Evolutionary conservation across 2,797 vertebrate genomes (phyloP).

Genomic region (Muraenolepis orangiensis): DNA sequence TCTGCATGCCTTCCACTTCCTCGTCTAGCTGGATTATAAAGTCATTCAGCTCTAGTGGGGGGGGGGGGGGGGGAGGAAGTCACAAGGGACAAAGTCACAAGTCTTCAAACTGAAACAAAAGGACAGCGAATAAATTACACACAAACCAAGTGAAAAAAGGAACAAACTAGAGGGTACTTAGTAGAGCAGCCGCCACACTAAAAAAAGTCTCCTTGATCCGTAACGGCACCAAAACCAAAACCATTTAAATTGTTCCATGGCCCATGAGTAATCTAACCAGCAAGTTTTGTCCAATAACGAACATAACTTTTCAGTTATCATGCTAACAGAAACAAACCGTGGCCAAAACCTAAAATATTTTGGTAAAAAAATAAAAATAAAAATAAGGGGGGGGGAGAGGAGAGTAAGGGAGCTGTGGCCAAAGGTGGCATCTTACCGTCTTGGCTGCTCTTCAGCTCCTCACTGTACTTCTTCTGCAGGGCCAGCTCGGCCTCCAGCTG

Average conservation of each 20-base stretch:
- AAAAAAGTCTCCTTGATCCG: no score
- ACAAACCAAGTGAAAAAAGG: background rate
- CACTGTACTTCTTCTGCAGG: constrained; percentile 99
- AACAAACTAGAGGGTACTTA: no score
- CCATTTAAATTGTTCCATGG: no score
- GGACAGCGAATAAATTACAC: background rate
- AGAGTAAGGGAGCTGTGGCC: background rate
- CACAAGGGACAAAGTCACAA: constrained; percentile 10
- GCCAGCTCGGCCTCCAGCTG: constrained; percentile 98
- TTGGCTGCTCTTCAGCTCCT: constrained; percentile 99
- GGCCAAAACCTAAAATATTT: no score
- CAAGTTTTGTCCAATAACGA: no score
- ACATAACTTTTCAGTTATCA: no score
- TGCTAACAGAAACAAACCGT: no score
- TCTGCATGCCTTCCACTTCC: constrained; percentile 98
- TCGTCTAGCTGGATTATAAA: constrained; percentile 98
- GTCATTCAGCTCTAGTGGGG: constrained; percentile 86
- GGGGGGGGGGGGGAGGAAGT: background rate
- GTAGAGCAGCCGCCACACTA: no score
- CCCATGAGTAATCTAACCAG: no score
- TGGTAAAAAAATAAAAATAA: background rate
- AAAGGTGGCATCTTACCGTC: constrained; percentile 81
- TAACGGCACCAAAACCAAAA: no score
- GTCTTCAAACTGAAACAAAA: background rate
- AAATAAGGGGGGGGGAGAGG: background rate